phyloP scores from a whole-genome alignment of 2,797 vertebrate species.

The Rhinichthys osculus region DNA sequence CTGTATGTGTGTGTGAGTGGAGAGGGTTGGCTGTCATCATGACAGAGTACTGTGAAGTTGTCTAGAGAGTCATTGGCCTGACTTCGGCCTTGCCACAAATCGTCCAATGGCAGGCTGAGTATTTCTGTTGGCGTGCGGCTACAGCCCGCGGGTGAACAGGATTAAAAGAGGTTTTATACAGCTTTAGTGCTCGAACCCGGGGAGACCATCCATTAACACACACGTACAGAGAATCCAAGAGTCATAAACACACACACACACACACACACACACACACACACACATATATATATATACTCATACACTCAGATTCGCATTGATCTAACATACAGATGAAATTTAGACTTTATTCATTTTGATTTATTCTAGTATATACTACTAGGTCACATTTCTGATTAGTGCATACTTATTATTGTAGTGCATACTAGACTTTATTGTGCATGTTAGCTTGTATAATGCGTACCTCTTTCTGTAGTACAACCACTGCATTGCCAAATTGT shows the following conservation, averaged over 20 bases:
- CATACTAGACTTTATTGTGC: not conserved
- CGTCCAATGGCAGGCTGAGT: conserved; percentile 57
- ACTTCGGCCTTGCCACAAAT: conserved; percentile 53
- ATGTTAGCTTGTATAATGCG: not conserved
- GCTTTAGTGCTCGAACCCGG: conserved; percentile 55
- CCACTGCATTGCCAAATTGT: not conserved
- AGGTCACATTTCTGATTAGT: not conserved
- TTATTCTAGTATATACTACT: not conserved
- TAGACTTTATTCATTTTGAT: not conserved
- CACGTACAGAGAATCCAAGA: conserved; percentile 25
- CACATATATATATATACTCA: conserved; percentile 18
- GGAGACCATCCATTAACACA: conserved; percentile 57
- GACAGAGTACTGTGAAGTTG: conserved; percentile 49
- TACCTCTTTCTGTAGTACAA: not conserved
- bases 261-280: conserved; percentile 38
- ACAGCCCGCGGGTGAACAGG: conserved; percentile 36
- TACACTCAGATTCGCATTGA: conserved; percentile 11
- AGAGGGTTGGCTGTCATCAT: conserved; percentile 49
- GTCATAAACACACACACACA: conserved; percentile 36
- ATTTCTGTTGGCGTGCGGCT: conserved; percentile 66
- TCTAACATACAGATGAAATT: not conserved
- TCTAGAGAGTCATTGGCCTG: conserved; percentile 56
- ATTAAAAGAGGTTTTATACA: conserved; percentile 60
- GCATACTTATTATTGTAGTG: not conserved
- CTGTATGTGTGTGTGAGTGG: conserved; percentile 23